Conservation (phyloP, 2,113 vertebrate species). For the Pontoporia blainvillei region DNA sequence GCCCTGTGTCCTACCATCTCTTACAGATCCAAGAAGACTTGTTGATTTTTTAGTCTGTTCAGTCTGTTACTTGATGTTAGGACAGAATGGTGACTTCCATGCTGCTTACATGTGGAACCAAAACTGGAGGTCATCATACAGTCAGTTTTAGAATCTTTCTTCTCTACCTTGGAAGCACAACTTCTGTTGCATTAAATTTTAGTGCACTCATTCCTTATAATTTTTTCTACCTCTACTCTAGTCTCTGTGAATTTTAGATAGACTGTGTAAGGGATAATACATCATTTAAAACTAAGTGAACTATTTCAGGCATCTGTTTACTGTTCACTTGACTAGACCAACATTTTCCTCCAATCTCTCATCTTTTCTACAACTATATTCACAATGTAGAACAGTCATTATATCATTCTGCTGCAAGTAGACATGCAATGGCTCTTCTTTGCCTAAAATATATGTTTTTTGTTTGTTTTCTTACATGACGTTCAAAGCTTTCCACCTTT, state of each 20-base stretch:
- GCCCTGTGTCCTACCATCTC: neutral
- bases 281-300: neutral
- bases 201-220: neutral
- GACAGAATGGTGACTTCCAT: neutral
- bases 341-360: neutral
- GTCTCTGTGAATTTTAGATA: neutral
- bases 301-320: neutral
- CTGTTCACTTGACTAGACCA: neutral
- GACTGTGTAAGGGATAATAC: neutral
- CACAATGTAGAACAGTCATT: neutral
- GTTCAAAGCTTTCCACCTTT: neutral
- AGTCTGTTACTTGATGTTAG: neutral
- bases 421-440: neutral
- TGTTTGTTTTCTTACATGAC: neutral
- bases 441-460: neutral
- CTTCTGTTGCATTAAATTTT: neutral
- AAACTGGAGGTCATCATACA: too few relatives aligned
- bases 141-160: too few relatives aligned
- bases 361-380: neutral
- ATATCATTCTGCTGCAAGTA: neutral
- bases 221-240: neutral
- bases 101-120: too few relatives aligned
- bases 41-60: neutral
- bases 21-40: neutral
- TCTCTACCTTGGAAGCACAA: neutral